phyloP scores from a whole-genome alignment of 2,113 vertebrate species.

The Chrysochloris asiatica region DNA sequence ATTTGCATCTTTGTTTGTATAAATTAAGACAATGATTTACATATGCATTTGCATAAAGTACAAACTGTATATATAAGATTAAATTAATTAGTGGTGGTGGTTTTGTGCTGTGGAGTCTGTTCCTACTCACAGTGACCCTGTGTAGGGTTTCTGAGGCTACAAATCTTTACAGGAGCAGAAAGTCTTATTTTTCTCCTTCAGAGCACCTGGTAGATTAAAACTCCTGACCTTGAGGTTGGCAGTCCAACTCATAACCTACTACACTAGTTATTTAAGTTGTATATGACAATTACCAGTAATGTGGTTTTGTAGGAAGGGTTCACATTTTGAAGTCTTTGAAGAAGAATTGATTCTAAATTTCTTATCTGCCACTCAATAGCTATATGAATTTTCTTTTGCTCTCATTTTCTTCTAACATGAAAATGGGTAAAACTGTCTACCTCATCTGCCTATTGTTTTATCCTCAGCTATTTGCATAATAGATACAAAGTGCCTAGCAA shows the following conservation, averaged over 20 bases:
- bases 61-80: conserved; percentile 69
- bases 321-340: neutral
- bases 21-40: conserved; percentile 75
- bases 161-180: no score
- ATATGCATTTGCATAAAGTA: conserved; percentile 72
- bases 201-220: no score
- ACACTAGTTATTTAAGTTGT: no score
- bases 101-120: no score
- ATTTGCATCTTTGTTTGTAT: conserved; percentile 77
- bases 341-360: neutral
- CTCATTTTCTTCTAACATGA: neutral
- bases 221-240: no score
- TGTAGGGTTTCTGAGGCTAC: no score
- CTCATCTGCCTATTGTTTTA: neutral
- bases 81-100: conserved; percentile 74
- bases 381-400: neutral
- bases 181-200: no score
- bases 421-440: neutral
- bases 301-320: neutral
- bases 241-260: no score
- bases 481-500: neutral
- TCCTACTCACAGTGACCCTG: no score
- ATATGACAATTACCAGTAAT: conserved; percentile 2
- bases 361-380: neutral
- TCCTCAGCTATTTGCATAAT: neutral